Percentiles rank a stretch among this genome's conserved stretches.
These are phyloP conservation scores for Orchesella flavescens DNA, from an alignment of 2,888 invertebrate genomes.

Conservation along the genomic window DNA sequence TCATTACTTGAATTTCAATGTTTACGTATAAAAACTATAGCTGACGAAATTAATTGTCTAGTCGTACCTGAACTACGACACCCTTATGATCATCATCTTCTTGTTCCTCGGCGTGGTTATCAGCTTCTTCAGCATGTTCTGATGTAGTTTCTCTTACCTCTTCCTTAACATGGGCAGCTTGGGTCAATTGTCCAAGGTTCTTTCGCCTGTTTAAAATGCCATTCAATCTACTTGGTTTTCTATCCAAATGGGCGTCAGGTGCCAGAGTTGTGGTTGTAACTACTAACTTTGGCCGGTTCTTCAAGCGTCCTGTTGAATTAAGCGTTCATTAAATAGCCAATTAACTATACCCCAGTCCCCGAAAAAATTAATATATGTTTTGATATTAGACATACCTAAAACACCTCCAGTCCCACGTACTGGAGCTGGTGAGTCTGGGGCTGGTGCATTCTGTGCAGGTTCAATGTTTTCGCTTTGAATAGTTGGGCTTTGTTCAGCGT, in stretches of 20 bases:
- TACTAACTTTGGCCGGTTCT: conserved; percentile 64
- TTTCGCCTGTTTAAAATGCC: conserved; percentile 69
- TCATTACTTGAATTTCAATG: not conserved
- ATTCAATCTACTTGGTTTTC: conserved; percentile 66
- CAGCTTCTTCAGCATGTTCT: conserved; percentile 55
- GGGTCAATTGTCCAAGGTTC: conserved; percentile 38
- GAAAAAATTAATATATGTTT: too few relatives aligned
- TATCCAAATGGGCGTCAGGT: conserved; percentile 58
- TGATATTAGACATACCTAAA: conserved; percentile 66
- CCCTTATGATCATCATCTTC: conserved; percentile 68
- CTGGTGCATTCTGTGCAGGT: conserved; percentile 27
- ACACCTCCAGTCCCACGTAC: conserved; percentile 67
- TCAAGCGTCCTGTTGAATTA: conserved; percentile 64
- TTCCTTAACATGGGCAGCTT: conserved; percentile 55
- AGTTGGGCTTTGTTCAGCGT: conserved; percentile 59
- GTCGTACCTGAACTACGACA: conserved; percentile 70
- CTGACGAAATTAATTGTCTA: too few relatives aligned
- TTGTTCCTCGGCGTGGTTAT: conserved; percentile 59
- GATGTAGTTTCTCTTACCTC: conserved; percentile 53
- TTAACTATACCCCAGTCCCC: too few relatives aligned
- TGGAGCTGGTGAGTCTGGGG: conserved; percentile 53
- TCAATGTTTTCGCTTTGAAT: conserved; percentile 58
- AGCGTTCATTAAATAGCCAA: too few relatives aligned
- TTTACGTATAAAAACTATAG: too few relatives aligned
- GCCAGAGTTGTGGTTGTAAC: conserved; percentile 66